Evolutionary conservation across 1,140 invertebrate genomes (phyloP).

Genomic region (Ceratina japonica): DNA sequence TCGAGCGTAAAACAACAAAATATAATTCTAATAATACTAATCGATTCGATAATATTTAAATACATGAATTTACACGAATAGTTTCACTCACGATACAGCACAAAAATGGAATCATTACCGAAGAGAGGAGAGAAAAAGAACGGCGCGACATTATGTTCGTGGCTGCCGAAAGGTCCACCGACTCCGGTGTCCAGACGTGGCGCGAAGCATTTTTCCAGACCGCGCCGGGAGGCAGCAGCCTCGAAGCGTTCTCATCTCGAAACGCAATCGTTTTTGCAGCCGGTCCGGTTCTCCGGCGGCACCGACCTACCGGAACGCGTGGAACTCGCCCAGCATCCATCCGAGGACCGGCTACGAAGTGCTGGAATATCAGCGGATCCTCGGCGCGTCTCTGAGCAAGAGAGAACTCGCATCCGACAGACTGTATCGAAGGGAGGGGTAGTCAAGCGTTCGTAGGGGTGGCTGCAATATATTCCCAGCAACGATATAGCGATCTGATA

Average conservation of each 20-base stretch:
- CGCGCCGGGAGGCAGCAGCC: neutral
- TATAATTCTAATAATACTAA: no score
- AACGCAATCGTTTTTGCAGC: slow-evolving; percentile 60
- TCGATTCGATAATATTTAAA: no score
- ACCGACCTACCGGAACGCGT: slow-evolving; percentile 64
- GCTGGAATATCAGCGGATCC: slow-evolving; percentile 40
- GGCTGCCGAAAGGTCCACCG: neutral
- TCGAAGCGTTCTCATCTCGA: slow-evolving; percentile 43
- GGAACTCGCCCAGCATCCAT: slow-evolving; percentile 49
- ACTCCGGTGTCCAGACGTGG: neutral
- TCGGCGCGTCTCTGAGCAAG: neutral
- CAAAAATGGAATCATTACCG: neutral
- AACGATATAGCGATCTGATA: no score
- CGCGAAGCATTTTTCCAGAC: slow-evolving; percentile 19
- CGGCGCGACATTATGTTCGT: no score
- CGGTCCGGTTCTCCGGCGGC: slow-evolving; percentile 57
- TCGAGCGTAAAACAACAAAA: neutral
- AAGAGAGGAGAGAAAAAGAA: neutral
- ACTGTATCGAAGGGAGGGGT: neutral
- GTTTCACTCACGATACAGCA: neutral
- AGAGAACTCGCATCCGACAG: slow-evolving; percentile 11
- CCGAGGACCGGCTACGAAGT: slow-evolving; percentile 55
- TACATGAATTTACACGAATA: no score
- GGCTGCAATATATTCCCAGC: neutral
- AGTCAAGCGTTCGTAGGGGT: neutral